phyloP scores from a whole-genome alignment of 2,888 invertebrate genomes.

The Synanthedon tipuliformis region DNA sequence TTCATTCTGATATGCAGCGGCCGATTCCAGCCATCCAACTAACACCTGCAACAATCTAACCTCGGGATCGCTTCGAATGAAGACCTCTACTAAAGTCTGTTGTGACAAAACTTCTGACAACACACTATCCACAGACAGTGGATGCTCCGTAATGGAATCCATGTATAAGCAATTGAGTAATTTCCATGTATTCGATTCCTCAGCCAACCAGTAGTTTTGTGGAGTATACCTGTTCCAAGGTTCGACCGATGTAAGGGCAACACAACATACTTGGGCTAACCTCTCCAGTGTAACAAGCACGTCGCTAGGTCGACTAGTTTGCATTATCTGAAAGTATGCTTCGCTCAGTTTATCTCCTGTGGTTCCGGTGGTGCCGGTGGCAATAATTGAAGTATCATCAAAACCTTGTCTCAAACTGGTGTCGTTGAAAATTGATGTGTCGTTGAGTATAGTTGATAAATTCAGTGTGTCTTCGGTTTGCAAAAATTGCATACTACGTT shows the following conservation, averaged over 20 bases:
- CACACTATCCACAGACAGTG: constrained; percentile 60
- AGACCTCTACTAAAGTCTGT: constrained; percentile 42
- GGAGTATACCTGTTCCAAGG: constrained; percentile 61
- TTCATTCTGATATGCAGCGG: constrained; percentile 84
- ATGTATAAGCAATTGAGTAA: constrained; percentile 84
- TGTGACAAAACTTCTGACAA: constrained; percentile 51
- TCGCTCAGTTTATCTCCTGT: constrained; percentile 48
- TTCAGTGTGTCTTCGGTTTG: constrained; percentile 55
- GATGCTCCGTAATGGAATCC: constrained; percentile 77
- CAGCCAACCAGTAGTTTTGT: constrained; percentile 74
- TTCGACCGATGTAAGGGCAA: constrained; percentile 67
- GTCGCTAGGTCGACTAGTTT: constrained; percentile 54
- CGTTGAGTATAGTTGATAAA: constrained; percentile 55
- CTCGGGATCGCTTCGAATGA: constrained; percentile 64
- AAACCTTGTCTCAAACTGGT: constrained; percentile 55
- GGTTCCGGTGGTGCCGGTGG: constrained; percentile 33
- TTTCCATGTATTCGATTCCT: constrained; percentile 91
- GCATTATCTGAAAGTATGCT: constrained; percentile 61
- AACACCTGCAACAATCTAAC: constrained; percentile 82
- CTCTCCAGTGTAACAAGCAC: constrained; percentile 72
- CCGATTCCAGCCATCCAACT: constrained; percentile 93
- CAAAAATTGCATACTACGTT: constrained; percentile 38
- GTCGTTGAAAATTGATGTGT: constrained; percentile 60
- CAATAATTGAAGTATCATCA: constrained; percentile 47
- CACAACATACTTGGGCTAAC: constrained; percentile 74